Evolutionary conservation across 2,888 invertebrate species (phyloP).

Genomic region (Chirona hameri): DNA sequence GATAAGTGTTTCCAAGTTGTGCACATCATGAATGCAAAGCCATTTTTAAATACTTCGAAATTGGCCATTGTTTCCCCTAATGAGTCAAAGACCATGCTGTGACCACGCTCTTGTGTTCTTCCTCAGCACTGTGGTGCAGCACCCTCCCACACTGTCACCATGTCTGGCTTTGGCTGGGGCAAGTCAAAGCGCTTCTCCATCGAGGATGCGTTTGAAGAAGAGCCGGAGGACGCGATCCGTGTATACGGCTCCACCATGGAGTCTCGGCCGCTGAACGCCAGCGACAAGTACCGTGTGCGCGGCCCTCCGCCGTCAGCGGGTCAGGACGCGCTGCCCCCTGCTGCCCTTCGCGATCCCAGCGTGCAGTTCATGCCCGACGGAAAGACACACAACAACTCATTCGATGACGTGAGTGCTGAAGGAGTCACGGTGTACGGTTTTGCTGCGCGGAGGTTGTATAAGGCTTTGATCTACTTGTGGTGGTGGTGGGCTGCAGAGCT

Average conservation of each 20-base stretch:
- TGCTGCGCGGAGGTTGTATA: no score
- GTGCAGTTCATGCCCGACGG: background rate
- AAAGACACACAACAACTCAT: background rate
- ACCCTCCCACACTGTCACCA: background rate
- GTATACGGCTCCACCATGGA: conserved; percentile 70
- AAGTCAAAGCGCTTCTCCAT: conserved; percentile 51
- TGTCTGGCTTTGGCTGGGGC: background rate
- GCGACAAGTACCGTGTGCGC: conserved; percentile 39
- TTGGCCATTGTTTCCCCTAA: no score
- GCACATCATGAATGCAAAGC: no score
- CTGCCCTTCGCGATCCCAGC: background rate
- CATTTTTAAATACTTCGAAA: no score
- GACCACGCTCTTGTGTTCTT: no score
- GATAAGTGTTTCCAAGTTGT: no score
- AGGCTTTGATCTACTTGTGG: no score
- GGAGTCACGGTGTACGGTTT: no score
- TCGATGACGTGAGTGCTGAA: background rate
- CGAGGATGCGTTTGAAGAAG: conserved; percentile 80
- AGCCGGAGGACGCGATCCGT: conserved; percentile 75
- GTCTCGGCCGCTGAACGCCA: conserved; percentile 62
- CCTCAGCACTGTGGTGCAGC: no score
- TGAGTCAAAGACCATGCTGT: no score
- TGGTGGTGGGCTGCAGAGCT: no score
- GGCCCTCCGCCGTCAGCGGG: background rate
- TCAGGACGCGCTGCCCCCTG: background rate